Conservation (phyloP, 1,140 invertebrate genomes). For the Drusus annulatus region DNA sequence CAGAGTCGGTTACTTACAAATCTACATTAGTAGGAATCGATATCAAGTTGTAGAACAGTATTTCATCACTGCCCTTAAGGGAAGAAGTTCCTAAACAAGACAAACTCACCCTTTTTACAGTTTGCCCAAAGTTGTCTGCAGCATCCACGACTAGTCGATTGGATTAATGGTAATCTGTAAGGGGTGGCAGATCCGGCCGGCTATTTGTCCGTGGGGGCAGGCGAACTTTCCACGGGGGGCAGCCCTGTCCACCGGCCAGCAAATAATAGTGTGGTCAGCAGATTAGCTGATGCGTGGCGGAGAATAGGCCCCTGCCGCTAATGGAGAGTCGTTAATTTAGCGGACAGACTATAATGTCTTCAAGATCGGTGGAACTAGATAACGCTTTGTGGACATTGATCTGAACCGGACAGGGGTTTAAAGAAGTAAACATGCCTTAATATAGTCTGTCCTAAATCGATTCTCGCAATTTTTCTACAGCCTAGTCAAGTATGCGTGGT, state of each 20-base stretch:
- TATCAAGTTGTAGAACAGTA: no score
- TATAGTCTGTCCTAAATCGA: no score
- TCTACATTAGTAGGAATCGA: no score
- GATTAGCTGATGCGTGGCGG: constrained; percentile 32
- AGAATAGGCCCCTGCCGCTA: constrained; percentile 13
- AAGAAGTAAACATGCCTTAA: no score
- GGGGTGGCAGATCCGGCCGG: constrained; percentile 3
- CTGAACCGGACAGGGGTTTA: not conserved
- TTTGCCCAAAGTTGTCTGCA: not conserved
- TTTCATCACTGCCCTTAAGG: no score
- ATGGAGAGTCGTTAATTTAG: constrained; percentile 34
- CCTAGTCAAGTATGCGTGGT: no score
- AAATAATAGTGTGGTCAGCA: constrained; percentile 41
- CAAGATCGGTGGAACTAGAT: constrained; percentile 9
- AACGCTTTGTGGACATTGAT: constrained; percentile 9
- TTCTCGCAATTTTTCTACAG: no score
- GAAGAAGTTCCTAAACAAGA: no score
- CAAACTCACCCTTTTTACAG: no score
- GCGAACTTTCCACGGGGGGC: constrained; percentile 5
- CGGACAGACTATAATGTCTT: not conserved
- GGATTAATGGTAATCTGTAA: constrained; percentile 38
- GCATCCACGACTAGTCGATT: constrained; percentile 27
- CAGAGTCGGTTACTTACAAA: no score
- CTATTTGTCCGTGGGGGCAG: constrained; percentile 23
- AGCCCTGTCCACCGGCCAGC: constrained; percentile 14